Evolutionary conservation across 2,113 vertebrate species (phyloP).

Genomic region (Bubo scandiacus): DNA sequence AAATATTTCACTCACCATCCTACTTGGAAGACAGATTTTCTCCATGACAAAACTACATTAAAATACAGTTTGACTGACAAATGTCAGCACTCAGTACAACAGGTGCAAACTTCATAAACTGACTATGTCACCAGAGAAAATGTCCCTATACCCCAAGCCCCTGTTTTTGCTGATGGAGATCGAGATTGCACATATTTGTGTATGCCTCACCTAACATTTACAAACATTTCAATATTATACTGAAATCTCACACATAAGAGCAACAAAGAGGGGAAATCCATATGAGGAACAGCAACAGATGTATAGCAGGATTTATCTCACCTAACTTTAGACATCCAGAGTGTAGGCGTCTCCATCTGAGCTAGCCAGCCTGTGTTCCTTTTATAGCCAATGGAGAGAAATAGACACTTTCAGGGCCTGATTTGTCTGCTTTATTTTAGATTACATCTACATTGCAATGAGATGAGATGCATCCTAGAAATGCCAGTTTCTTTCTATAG

Average conservation of each 20-base stretch:
- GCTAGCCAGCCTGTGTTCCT: neutral
- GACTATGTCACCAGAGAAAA: neutral
- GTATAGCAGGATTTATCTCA: constrained; percentile 7
- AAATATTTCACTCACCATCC: neutral
- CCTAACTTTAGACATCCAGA: constrained; percentile 38
- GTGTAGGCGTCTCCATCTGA: neutral
- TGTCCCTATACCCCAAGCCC: neutral
- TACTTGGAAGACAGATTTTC: neutral
- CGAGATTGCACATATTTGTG: neutral
- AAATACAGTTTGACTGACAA: neutral
- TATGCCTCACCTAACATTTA: neutral
- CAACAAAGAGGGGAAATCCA: constrained; percentile 6
- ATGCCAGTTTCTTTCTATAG: neutral
- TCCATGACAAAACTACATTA: neutral
- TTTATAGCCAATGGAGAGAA: constrained; percentile 10
- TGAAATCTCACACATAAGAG: neutral
- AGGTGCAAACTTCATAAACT: neutral
- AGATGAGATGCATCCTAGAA: neutral
- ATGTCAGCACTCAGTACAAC: neutral
- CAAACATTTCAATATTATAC: neutral
- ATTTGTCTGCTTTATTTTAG: neutral
- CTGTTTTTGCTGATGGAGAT: neutral
- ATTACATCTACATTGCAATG: neutral
- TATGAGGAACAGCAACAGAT: constrained; percentile 29
- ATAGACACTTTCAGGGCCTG: neutral